Percentiles rank a stretch among this genome's conserved stretches.
phyloP scores from a whole-genome alignment of 2,888 invertebrate genomes.

The Tupiocoris notatus region DNA sequence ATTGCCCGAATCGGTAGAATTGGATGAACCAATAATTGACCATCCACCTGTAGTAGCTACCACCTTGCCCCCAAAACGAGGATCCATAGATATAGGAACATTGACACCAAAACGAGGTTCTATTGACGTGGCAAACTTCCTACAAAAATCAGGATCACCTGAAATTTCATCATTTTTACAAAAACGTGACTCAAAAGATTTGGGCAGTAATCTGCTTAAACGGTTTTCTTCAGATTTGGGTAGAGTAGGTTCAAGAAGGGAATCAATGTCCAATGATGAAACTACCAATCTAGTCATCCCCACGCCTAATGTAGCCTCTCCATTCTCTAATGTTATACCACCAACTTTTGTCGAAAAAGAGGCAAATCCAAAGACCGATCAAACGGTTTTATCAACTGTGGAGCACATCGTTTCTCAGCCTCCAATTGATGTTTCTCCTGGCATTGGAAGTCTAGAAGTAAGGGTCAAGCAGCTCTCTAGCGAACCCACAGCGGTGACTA shows the following conservation, averaged over 20 bases:
- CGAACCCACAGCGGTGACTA: background rate
- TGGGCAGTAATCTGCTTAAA: background rate
- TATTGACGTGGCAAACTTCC: slow-evolving; percentile 6
- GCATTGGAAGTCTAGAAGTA: no score
- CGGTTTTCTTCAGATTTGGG: background rate
- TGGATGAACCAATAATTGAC: slow-evolving; percentile 23
- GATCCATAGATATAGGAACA: background rate
- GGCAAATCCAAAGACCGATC: background rate
- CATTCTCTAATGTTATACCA: background rate
- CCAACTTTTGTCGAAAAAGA: background rate
- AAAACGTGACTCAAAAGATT: background rate
- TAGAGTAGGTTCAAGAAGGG: background rate
- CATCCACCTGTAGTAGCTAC: slow-evolving; percentile 24
- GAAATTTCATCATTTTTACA: background rate
- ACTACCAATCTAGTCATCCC: background rate
- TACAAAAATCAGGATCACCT: slow-evolving; percentile 14
- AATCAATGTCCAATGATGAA: background rate
- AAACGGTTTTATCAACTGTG: background rate
- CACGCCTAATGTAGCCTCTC: background rate
- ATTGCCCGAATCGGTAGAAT: background rate
- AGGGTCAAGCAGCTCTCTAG: background rate
- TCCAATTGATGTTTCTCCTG: background rate
- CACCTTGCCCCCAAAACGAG: slow-evolving; percentile 15
- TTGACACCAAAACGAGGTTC: slow-evolving; percentile 7
- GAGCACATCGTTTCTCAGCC: background rate